Percentiles rank a stretch among this genome's conserved stretches.
These are phyloP conservation scores for Cryptus viduatorius DNA, from an alignment of 2,888 invertebrate species.

Conservation along the genomic window DNA sequence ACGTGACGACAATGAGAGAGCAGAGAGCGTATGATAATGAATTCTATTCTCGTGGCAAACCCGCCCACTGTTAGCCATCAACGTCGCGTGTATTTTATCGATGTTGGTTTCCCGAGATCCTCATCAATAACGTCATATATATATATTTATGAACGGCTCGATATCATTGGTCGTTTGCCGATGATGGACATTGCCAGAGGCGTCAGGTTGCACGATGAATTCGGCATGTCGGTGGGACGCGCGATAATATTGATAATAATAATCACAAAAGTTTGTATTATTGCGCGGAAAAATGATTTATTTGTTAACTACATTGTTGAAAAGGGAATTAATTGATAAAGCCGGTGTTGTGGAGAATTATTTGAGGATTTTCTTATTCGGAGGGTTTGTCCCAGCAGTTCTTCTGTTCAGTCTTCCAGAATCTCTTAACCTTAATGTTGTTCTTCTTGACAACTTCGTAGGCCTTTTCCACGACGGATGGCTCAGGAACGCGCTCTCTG, in stretches of 20 bases:
- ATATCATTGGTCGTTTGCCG: background rate
- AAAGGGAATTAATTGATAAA: too few species aligned
- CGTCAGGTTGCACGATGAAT: background rate
- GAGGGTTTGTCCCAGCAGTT: background rate
- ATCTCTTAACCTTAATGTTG: background rate
- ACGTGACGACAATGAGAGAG: conserved; percentile 47
- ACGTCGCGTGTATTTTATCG: conserved; percentile 21
- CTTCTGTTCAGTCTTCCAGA: background rate
- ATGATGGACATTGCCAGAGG: background rate
- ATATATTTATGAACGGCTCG: background rate
- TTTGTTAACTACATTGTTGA: too few species aligned
- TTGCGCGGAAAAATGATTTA: too few species aligned
- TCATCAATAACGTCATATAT: background rate
- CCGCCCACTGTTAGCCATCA: background rate
- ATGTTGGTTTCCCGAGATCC: background rate
- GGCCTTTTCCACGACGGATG: conserved; percentile 87
- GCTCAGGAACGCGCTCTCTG: conserved; percentile 87
- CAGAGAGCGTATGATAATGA: conserved; percentile 28
- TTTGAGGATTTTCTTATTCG: background rate
- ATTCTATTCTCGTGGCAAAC: conserved; percentile 35
- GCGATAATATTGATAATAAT: background rate
- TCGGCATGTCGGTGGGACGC: background rate
- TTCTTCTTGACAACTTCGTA: conserved; percentile 79
- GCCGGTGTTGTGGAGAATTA: background rate
- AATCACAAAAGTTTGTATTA: background rate